Base-by-base conservation (phyloP, 2,797 vertebrate genomes). In the Dipus sagitta region DNA sequence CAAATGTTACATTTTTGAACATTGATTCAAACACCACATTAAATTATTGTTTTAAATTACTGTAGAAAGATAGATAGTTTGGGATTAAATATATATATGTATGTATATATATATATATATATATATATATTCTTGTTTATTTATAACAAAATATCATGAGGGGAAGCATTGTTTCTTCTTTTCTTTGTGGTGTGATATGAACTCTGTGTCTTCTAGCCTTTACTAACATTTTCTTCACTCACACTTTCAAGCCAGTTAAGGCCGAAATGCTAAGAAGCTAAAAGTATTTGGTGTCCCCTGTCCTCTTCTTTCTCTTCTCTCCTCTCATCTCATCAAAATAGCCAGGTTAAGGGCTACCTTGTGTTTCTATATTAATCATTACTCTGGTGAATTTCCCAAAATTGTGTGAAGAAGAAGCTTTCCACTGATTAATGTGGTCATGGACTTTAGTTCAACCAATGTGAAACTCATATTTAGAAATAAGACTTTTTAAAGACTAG, bases 211-310 rank as follows among this genome's bases (percentile, higher is more conserved):
- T 83, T 52, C 21, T 10, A 65, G 17, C 2, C 26, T 76, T 71
- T 64, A 75, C 10, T n/a, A 62, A 30, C 28, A 34, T 32, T 9
- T 15, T 12, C 18, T 26, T 92, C 15, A 79, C n/a, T 74, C 17
- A 30, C 26, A 74, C 58, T 81, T 89, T 90, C n/a, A 93, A 86
- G 4, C 65, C 87, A 91, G 96, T 92, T 5, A 62, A 95, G 74
- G 94, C 88, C 13, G 10, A 86, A 97, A 97, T 96, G 85, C 75
- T 93, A 85, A 96, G 75, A 96, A 88, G 75, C 90, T 97, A 96
- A 97, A 98, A 94, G 96, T 96, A 96, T 87, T 97, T 94, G 20
- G 67, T 8, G 8, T 47, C 47, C 9, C 47, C 11, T 9, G 8
- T 7, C 5, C 11, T 47, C 47, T 47, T 47, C 47, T 47, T 47